Evolutionary conservation across 2,113 vertebrate genomes (phyloP).

Genomic region (Procavia capensis): DNA sequence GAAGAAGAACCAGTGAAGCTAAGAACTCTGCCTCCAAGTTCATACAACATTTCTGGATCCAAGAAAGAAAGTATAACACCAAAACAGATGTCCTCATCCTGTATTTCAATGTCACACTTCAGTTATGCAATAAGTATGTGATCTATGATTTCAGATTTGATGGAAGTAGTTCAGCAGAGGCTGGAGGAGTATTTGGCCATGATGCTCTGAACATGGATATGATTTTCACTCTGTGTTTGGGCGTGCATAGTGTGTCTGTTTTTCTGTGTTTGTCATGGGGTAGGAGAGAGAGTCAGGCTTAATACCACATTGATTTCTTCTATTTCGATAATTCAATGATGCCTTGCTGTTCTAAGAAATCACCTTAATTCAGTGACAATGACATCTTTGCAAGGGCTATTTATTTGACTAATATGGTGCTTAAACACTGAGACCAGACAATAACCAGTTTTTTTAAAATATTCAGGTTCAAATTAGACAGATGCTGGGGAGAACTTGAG

Average conservation of each 20-base stretch:
- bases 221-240: background rate
- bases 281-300: fast-evolving
- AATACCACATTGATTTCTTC: background rate
- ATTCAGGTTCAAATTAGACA: background rate
- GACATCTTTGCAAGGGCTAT: background rate
- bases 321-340: background rate
- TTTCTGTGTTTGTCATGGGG: background rate
- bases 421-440: background rate
- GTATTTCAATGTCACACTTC: background rate
- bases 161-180: background rate
- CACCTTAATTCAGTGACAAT: background rate
- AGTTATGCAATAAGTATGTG: background rate
- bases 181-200: background rate
- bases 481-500: background rate
- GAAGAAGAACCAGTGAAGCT: background rate
- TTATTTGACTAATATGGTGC: slow-evolving; percentile 23
- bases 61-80: background rate
- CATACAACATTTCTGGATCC: background rate
- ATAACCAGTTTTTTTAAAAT: background rate
- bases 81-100: background rate
- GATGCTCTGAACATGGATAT: too few species aligned
- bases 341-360: background rate
- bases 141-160: background rate
- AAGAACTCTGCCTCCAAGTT: background rate
- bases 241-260: background rate